These are phyloP conservation scores for Guaruba guarouba DNA, from an alignment of 2,113 vertebrate genomes.

Conservation along the genomic window DNA sequence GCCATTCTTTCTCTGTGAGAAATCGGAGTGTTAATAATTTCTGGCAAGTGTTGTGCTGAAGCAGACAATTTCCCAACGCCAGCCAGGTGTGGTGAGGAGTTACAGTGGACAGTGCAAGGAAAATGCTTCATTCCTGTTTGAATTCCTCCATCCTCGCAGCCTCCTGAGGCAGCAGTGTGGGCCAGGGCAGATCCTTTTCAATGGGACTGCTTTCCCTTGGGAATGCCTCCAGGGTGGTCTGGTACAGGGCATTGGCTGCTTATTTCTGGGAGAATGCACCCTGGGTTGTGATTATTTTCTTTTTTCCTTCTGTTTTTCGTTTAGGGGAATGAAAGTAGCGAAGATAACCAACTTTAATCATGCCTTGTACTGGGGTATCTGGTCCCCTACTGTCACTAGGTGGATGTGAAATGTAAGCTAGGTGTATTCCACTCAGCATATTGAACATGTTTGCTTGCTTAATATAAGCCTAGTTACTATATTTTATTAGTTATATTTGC, in stretches of 20 bases:
- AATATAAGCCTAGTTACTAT: background rate
- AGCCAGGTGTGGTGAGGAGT: constrained; percentile 1
- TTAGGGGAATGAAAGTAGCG: background rate
- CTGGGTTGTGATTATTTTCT: background rate
- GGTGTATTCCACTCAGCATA: background rate
- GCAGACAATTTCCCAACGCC: background rate
- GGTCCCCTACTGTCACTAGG: background rate
- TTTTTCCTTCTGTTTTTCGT: rapidly evolving
- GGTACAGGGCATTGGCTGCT: rapidly evolving
- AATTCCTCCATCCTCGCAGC: background rate
- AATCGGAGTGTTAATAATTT: constrained; percentile 40
- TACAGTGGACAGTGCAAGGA: background rate
- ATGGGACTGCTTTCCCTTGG: background rate
- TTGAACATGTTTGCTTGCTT: background rate
- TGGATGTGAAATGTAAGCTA: background rate
- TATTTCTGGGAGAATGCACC: background rate
- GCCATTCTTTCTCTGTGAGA: background rate
- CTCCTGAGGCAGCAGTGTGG: rapidly evolving
- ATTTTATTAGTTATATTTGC: background rate
- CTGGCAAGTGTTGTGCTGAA: constrained; percentile 55
- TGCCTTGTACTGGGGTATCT: background rate
- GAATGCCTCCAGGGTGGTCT: background rate
- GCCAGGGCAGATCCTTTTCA: background rate
- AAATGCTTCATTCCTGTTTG: constrained; percentile 6
- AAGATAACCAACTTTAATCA: background rate